Evolutionary conservation across 2,888 invertebrate species (phyloP), one percentile per base, ranked within the genome.

Genomic region (Fragum fragum): DNA sequence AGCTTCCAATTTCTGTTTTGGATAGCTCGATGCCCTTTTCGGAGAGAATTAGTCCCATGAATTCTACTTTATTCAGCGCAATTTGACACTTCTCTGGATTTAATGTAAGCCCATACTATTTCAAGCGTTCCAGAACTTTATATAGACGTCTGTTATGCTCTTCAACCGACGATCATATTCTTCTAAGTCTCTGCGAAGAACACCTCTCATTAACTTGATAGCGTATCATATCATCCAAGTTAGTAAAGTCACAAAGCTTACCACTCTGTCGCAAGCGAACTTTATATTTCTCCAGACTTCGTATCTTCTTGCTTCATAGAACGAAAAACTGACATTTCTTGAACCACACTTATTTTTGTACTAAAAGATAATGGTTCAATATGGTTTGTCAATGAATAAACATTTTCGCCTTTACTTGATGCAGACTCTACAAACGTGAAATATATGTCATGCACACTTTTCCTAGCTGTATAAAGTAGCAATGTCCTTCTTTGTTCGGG

Each of bases 21-120:
- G 76, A 1, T 14, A 74, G 73, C 0, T 76, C 81, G 16, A 87
- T 55, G 14, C 83, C 78, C 32, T 78, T 66, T 47, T 81, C 72
- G 0, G 81, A 83, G 52, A 87, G 53, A n/a, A 73, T 36, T 23
- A 71, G 68, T 23, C 72, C 83, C 85, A 86, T 83, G 26, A 79
- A 85, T 5, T 57, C 76, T 9, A 87, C 14, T 14, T 83, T 28
- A 1, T 63, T 6, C 80, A 85, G 77, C 28, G 39, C 63, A 18
- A 87, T 82, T 28, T 79, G 70, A 75, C 79, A 85, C 52, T 85
- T 87, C 1, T 83, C 79, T 0, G 21, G 18, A 59, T 85, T 87
- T 23, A 85, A 26, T 14, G 85, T 87, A 1, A 84, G 21, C 16
- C 84, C 84, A 29, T 69, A 70, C 7, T 81, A 57, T 32, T 61